Evolutionary conservation across 2,797 vertebrate species (phyloP), one percentile per base, ranked within the genome.

Genomic region (Myiothlypis chrysogaster): DNA sequence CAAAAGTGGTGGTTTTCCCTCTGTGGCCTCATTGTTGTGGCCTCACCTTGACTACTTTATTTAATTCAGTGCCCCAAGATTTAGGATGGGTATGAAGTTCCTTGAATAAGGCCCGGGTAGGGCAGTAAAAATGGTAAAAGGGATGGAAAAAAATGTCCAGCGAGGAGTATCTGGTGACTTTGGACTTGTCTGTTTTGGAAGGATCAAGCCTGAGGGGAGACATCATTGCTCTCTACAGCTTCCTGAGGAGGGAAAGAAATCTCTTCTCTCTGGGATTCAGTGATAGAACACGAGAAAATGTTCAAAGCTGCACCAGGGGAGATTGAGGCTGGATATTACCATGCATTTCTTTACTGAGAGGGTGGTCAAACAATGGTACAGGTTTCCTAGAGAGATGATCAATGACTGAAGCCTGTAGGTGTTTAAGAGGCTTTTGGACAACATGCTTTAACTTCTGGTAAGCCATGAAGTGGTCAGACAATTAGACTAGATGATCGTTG

Each of bases 401-500:
- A 6, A 34, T 43, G 10, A 18, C 12, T 27, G 23, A 65, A 5
- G 5, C 3, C 19, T 55, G 6, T 18, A 64, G 24, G 4, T 27
- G 9, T 64, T 78, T 65, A 55, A 55, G 14, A 59, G 9, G 3
- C 12, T 32, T 50, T 60, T 65, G 17, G 12, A 50, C 10, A 64
- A 46, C 6, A 13, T 16, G 15, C 12, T 52, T 59, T 37, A 28
- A 28, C 2, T 69, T 78, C 28, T 44, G 19, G 7, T 44, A 37
- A 32, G 6, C 8, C 27, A 27, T 32, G 9, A 44, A 61, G 17
- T 37, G 6, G 9, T 61, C 47, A 56, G 20, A 4, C 7, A 61
- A 12, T 19, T 41, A 27, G 34, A 24, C 18, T 37, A 76, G 12
- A 22, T 35, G 44, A 46, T 50, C 0, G 0, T 8, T 66, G 14